phyloP scores from a whole-genome alignment of 2,888 invertebrate genomes.

The Ypsolopha sequella region DNA sequence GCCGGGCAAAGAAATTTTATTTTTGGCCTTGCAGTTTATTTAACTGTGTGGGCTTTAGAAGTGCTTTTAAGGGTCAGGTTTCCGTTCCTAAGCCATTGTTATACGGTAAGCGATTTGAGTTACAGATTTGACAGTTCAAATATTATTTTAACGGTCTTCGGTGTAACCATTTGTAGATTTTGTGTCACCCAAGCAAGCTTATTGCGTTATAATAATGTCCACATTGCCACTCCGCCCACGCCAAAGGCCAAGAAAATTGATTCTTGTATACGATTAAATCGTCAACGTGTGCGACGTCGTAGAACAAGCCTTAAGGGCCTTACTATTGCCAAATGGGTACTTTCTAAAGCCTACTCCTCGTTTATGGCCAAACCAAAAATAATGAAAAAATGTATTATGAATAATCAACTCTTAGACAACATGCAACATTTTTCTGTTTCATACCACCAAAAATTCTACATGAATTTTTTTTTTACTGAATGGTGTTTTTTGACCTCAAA shows the following conservation, averaged over 20 bases:
- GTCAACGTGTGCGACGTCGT: conserved; percentile 7
- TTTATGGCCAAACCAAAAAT: too few relatives aligned
- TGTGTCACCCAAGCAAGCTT: not conserved
- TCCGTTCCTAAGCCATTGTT: not conserved
- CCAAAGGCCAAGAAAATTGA: conserved; percentile 7
- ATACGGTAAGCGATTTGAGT: not conserved
- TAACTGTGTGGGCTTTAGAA: not conserved
- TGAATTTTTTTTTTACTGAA: too few relatives aligned
- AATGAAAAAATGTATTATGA: too few relatives aligned
- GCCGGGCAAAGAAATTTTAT: conserved; percentile 7
- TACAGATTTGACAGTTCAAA: not conserved
- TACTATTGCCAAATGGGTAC: too few relatives aligned
- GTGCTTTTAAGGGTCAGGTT: not conserved
- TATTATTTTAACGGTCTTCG: conserved; percentile 38
- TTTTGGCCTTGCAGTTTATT: not conserved
- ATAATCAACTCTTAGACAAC: too few relatives aligned
- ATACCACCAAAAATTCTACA: too few relatives aligned
- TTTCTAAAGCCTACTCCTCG: too few relatives aligned
- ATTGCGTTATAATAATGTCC: conserved; percentile 3
- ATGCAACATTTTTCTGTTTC: too few relatives aligned
- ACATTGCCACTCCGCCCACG: conserved; percentile 2
- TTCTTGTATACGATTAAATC: conserved; percentile 9
- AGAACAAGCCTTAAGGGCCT: too few relatives aligned
- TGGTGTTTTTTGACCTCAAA: too few relatives aligned
- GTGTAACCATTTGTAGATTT: conserved; percentile 7